Evolutionary conservation across 2,888 invertebrate genomes (phyloP), one percentile per base, ranked within the genome.

Genomic region (Phoenoteleia sp.): DNA sequence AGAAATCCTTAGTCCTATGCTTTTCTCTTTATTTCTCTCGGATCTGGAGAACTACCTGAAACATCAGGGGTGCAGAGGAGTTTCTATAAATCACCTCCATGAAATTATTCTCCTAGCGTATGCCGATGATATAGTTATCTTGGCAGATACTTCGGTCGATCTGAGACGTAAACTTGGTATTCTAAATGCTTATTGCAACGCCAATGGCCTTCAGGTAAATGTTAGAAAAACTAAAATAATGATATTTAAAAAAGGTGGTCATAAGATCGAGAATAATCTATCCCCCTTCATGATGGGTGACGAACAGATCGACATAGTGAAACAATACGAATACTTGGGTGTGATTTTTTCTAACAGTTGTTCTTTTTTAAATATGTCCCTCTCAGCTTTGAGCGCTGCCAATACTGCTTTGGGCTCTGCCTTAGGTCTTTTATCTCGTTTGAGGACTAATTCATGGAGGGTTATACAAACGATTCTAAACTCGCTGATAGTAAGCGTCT

Each of bases 241-340:
- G 17, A 69, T 52, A 17, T 69, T 69, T 27, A 15, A 54, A 13
- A 69, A 69, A 39, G 54, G 54, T 0, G 54, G 69, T 27, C 69
- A 69, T 54, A 36, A 54, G 0, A 5, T n/a, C 3, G 15, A 54
- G 54, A 64, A 49, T 21, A 66, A 66, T n/a, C 29, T 66, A 4
- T 0, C 23, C 6, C 49, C 36, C 6, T 66, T 66, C 33, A n/a
- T 54, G 19, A 13, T 69, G 39, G 47, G 29, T 19, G 36, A 29
- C 6, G 13, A 69, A 52, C 13, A 33, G 15, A 69, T 69, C 6
- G 39, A 69, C 9, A 23, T 69, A 6, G 52, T 25, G 11, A 15
- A 17, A 9, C n/a, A 69, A 39, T 69, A 69, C n/a, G 6, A 23
- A 5, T 69, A 69, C 17, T 21, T 69, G n/a, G 69, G 69, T 0